Conservation (phyloP, 2,113 vertebrate species). For the Myodes glareolus region DNA sequence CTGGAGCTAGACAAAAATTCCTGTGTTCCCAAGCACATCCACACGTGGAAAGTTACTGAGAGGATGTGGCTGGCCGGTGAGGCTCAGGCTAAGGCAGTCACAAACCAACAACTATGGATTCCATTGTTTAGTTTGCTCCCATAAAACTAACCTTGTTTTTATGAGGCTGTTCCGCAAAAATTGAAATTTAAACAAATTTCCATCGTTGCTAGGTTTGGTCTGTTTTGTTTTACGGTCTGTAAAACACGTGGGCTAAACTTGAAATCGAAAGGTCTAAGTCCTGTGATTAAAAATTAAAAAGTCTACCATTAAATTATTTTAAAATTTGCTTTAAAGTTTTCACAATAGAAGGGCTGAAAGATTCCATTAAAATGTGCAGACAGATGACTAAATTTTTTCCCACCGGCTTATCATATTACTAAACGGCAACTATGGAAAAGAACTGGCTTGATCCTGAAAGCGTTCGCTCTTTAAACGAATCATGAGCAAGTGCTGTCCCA, state of each 20-base stretch:
- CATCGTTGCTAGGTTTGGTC: neutral
- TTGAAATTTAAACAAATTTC: slow-evolving; percentile 62
- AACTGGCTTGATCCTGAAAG: neutral
- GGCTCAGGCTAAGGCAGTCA: neutral
- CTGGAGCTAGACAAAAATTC: slow-evolving; percentile 40
- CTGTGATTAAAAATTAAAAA: slow-evolving; percentile 13
- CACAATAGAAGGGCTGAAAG: slow-evolving; percentile 3
- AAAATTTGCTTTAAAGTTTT: slow-evolving; percentile 25
- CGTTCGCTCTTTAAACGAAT: neutral
- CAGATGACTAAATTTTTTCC: slow-evolving; percentile 28
- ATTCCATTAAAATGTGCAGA: slow-evolving; percentile 39
- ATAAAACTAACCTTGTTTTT: slow-evolving; percentile 40
- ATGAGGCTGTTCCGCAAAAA: slow-evolving; percentile 46
- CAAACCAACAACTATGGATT: neutral
- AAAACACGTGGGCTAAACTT: neutral
- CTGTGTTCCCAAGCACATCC: slow-evolving; percentile 47
- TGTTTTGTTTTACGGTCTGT: neutral
- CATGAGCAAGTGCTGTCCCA: neutral
- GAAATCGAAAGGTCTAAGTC: neutral
- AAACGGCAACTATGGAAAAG: slow-evolving; percentile 46
- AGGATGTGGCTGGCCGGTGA: neutral
- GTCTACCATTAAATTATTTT: neutral
- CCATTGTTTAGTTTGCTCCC: neutral
- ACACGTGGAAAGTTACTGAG: slow-evolving; percentile 71
- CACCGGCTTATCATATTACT: slow-evolving; percentile 7